A percentile compares a stretch with the other conserved stretches of the same genome.
Conservation (phyloP, 2,888 invertebrate species). For the Ptychoptera contaminata region DNA sequence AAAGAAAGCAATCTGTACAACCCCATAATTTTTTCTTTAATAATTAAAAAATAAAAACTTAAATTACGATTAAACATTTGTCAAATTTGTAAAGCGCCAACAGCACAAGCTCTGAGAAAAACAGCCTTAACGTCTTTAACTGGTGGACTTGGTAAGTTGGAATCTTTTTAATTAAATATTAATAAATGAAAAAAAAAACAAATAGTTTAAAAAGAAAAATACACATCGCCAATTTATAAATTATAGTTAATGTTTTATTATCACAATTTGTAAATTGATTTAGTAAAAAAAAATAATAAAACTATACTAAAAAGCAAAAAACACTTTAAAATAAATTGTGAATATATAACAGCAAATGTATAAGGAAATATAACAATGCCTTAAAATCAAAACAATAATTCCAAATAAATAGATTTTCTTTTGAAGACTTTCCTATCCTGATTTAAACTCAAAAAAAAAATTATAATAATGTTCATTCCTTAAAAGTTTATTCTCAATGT, state of each 20-base stretch:
- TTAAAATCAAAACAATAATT: too few relatives aligned
- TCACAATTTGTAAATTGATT: background rate
- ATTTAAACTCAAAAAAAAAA: too few relatives aligned
- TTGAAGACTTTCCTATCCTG: too few relatives aligned
- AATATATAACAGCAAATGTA: slow-evolving; percentile 3
- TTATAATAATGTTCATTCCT: too few relatives aligned
- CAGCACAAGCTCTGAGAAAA: slow-evolving; percentile 48
- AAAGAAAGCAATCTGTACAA: too few relatives aligned
- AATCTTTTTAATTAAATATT: background rate
- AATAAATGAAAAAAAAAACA: too few relatives aligned
- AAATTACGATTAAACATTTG: background rate
- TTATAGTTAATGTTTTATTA: background rate
- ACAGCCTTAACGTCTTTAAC: slow-evolving; percentile 83
- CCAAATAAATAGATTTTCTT: too few relatives aligned
- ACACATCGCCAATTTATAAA: background rate
- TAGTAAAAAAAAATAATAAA: background rate
- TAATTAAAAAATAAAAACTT: slow-evolving; percentile 2
- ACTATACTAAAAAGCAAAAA: background rate
- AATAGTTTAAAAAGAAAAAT: slow-evolving; percentile 5
- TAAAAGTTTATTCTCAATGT: slow-evolving; percentile 1
- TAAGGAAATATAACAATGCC: too few relatives aligned
- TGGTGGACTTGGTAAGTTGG: slow-evolving; percentile 76
- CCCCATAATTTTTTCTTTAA: background rate
- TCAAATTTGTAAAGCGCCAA: slow-evolving; percentile 29
- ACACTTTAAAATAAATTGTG: background rate